A percentile compares a stretch with the other conserved stretches of the same genome.
Conservation (phyloP, 2,113 vertebrate species). For the Eolophus roseicapilla region DNA sequence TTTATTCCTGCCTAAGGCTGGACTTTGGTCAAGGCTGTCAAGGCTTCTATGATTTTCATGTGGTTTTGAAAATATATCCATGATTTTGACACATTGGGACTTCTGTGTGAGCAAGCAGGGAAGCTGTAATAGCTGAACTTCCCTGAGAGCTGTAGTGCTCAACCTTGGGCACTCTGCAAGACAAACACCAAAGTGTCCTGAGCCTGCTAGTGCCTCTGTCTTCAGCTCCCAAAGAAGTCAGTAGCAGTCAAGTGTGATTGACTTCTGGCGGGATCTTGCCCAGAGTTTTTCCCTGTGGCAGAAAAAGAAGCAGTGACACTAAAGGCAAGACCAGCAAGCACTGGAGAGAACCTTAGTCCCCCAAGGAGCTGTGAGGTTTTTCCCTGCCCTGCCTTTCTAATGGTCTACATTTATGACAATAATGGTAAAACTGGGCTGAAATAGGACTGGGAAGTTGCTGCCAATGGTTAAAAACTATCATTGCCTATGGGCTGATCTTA, state of each 20-base stretch:
- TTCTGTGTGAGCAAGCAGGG: neutral
- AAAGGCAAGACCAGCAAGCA: neutral
- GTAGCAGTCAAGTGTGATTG: neutral
- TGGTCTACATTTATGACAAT: neutral
- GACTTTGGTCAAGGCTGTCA: conserved; percentile 69
- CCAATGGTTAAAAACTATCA: neutral
- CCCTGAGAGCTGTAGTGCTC: neutral
- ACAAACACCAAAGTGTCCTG: neutral
- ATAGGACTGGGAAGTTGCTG: neutral
- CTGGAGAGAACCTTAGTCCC: neutral
- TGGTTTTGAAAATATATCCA: neutral
- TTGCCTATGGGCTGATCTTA: neutral
- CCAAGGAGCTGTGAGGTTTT: neutral
- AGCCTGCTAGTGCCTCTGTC: neutral
- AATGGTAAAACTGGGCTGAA: neutral
- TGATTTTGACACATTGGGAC: conserved; percentile 36
- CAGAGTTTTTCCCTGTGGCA: neutral
- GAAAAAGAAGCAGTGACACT: neutral
- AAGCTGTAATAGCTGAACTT: conserved; percentile 10
- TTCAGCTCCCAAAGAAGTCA: neutral
- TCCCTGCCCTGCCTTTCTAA: neutral
- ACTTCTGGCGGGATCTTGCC: neutral
- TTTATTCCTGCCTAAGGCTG: conserved; percentile 68
- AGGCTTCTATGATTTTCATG: conserved; percentile 48
- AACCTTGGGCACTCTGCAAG: neutral